A percentile compares a stretch with the other conserved stretches of the same genome.
phyloP scores from a whole-genome alignment of 2,797 vertebrate species.

The Schizopygopsis pylzovi region DNA sequence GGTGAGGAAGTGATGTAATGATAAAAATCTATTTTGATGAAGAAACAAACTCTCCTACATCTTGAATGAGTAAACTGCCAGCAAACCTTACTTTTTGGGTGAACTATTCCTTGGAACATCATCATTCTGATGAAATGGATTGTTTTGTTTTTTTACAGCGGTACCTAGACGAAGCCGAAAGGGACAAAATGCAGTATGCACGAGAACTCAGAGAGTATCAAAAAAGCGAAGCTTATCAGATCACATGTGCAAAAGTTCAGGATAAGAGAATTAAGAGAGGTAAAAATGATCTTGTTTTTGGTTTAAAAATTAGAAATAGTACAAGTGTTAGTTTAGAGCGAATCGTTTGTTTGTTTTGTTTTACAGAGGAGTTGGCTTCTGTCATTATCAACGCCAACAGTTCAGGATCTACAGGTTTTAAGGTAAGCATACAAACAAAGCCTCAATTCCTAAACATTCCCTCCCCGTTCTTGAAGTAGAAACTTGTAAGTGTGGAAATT shows the following conservation, averaged over 20 bases:
- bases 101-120: background rate
- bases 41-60: background rate
- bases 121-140: background rate
- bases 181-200: conserved; percentile 95
- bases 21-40: background rate
- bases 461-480: background rate
- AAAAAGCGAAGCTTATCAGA: conserved; percentile 95
- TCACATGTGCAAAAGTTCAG: conserved; percentile 92
- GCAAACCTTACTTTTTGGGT: background rate
- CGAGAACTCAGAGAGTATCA: conserved; percentile 94
- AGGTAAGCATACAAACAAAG: conserved; percentile 65
- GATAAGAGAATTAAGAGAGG: conserved; percentile 97
- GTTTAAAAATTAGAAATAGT: background rate
- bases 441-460: background rate
- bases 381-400: conserved; percentile 74
- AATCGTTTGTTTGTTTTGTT: conserved; percentile 41
- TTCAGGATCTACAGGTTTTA: conserved; percentile 73
- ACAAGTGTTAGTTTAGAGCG: background rate
- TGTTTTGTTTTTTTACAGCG: conserved; percentile 79
- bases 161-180: conserved; percentile 93
- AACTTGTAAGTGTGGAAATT: background rate
- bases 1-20: background rate
- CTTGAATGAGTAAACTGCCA: background rate
- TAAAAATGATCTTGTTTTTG: too few relatives aligned
- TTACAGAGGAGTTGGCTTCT: conserved; percentile 78